These are phyloP conservation scores for Tachina grossa DNA, from an alignment of 2,888 invertebrate genomes.

Conservation along the genomic window DNA sequence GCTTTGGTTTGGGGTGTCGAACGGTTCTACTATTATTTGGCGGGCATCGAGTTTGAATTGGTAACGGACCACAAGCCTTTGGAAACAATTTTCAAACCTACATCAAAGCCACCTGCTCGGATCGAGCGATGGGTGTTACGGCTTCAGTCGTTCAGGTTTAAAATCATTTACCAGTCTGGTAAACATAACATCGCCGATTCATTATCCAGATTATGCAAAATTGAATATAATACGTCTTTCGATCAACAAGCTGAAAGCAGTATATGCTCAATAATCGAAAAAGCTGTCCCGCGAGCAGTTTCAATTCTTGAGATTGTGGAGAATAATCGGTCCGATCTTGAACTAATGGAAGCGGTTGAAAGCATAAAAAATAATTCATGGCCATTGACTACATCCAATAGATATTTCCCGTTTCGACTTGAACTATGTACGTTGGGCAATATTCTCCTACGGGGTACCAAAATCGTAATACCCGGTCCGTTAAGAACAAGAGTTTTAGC, in stretches of 20 bases:
- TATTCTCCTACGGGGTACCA: conserved; percentile 53
- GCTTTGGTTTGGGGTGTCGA: not conserved
- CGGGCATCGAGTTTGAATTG: not conserved
- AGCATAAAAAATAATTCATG: conserved; percentile 32
- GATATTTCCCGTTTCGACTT: conserved; percentile 57
- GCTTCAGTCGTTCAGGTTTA: not conserved
- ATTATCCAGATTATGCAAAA: not conserved
- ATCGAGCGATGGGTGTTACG: not conserved
- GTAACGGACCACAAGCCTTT: too few relatives aligned
- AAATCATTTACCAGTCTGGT: not conserved
- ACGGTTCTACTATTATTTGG: conserved; percentile 3
- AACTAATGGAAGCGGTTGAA: conserved; percentile 34
- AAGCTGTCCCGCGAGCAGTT: conserved; percentile 42
- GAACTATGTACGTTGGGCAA: conserved; percentile 52
- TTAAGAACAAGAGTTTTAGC: conserved; percentile 24
- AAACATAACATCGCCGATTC: not conserved
- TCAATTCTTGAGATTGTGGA: conserved; percentile 52
- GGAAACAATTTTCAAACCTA: not conserved
- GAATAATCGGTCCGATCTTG: conserved; percentile 42
- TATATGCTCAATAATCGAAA: conserved; percentile 41
- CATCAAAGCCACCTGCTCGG: not conserved
- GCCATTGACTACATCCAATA: conserved; percentile 9
- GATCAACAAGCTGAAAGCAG: not conserved
- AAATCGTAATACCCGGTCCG: conserved; percentile 41
- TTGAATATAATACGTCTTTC: not conserved